Evolutionary conservation across 2,113 vertebrate genomes (phyloP), one percentile per base, ranked within the genome.

Genomic region (Pogona vitticeps): DNA sequence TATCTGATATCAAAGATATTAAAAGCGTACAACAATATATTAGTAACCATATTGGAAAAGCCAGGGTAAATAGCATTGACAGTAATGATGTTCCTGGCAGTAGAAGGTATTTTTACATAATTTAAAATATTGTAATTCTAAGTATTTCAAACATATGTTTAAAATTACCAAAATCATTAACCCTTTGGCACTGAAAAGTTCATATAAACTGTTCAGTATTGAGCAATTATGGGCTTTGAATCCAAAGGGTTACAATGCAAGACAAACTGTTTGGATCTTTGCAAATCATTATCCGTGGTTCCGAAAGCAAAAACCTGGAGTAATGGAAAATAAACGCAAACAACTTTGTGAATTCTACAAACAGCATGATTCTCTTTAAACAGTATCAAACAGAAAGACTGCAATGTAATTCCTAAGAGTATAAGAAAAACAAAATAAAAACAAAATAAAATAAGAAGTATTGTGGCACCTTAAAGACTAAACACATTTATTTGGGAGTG

Each of bases 71-170:
- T 82, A 89, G 76, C 83, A 91, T 87, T 94, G 87, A 86, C 93
- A 88, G 76, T 93, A 73, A 84, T 70, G 72, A 79, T 89, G 92
- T 92, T 89, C 92, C 94, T 93, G 91, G 92, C 91, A 95, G 88
- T 72, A 70, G 83, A 88, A 73, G 90, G 86, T 93, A 65, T 87
- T 84, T 61, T 88, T 91, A 92, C 80, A 93, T 83, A 90, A 93
- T 83, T 92, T 82, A 91, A 89, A 88, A 95, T 88, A 95, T 91
- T 92, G 89, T 90, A 75, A 94, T 90, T 86, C 52, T 87, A 91
- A 83, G 86, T 89, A 91, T 80, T 93, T 92, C 81, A 76, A 61
- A 80, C 20, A 13, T 80, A 84, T 21, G 65, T 78, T 92, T 90
- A 91, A n/a, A 28, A 18, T 85, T 89, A 87, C 82, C 72, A 86